A percentile compares a stretch with the other conserved stretches of the same genome.
These are phyloP conservation scores for Ispidina lecontei DNA, from an alignment of 2,797 vertebrate genomes.

Conservation along the genomic window DNA sequence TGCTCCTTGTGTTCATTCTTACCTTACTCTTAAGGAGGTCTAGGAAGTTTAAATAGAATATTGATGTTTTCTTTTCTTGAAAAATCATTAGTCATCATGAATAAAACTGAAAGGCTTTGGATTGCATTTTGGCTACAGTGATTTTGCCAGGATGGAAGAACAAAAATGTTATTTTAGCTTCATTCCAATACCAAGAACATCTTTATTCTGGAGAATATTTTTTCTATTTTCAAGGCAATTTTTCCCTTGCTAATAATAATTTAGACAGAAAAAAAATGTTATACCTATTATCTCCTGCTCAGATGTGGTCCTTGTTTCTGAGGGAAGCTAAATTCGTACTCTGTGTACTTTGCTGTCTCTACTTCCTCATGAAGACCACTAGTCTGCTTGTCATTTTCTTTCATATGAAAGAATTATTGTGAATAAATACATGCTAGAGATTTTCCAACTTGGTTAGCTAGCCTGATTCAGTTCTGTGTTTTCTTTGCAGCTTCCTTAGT, in stretches of 20 bases:
- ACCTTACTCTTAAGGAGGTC: neutral
- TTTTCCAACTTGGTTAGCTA: neutral
- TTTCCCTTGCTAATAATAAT: neutral
- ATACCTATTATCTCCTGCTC: neutral
- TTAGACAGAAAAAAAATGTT: neutral
- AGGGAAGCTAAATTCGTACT: neutral
- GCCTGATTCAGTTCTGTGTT: neutral
- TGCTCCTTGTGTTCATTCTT: neutral
- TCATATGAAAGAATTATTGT: neutral
- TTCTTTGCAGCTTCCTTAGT: neutral
- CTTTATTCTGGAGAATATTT: neutral
- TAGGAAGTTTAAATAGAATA: neutral
- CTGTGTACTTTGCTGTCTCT: neutral
- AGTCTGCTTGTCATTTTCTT: neutral
- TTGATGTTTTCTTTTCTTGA: neutral
- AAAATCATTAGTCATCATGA: neutral
- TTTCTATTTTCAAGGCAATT: neutral
- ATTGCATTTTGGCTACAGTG: neutral
- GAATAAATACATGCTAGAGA: neutral
- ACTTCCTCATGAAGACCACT: neutral
- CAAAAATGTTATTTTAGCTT: neutral
- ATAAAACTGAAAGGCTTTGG: neutral
- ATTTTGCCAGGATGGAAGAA: neutral
- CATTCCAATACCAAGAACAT: neutral
- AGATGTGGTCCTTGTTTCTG: neutral